A percentile compares a stretch with the other conserved stretches of the same genome.
These are phyloP conservation scores for Coelogynopora nodosa DNA, from an alignment of 2,888 invertebrate genomes.

Conservation along the genomic window DNA sequence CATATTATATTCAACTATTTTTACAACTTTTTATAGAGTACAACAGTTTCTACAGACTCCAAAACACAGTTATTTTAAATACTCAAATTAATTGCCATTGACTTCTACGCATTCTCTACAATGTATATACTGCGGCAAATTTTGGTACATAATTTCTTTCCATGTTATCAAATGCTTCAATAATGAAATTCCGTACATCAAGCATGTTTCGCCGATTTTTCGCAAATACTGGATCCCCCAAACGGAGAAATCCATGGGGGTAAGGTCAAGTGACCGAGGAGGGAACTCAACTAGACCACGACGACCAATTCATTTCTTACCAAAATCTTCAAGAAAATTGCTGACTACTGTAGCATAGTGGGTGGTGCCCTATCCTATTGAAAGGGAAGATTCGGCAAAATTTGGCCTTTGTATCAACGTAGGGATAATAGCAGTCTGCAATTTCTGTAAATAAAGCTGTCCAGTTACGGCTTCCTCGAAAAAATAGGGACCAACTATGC, in stretches of 20 bases:
- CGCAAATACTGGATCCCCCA: no score
- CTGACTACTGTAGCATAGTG: conserved; percentile 5
- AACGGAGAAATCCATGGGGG: no score
- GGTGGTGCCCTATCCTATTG: neutral
- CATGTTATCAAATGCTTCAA: neutral
- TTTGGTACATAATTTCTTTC: neutral
- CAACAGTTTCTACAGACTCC: neutral
- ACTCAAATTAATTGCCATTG: neutral
- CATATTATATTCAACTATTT: neutral
- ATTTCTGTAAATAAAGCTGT: conserved; percentile 18
- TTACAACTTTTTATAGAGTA: neutral
- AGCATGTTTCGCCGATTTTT: no score
- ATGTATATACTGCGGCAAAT: neutral
- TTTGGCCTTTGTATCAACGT: conserved; percentile 18
- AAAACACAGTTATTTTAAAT: neutral
- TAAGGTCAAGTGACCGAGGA: neutral
- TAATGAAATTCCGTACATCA: neutral
- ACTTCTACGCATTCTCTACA: neutral
- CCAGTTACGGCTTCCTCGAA: neutral
- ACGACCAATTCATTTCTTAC: neutral
- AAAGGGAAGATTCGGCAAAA: conserved; percentile 11
- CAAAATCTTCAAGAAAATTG: neutral
- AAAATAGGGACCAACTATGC: neutral
- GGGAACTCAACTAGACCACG: neutral
- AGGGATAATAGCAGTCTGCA: conserved; percentile 28